Conservation (phyloP, 37 sponge, comb jelly and placozoan species). For the Bolinopsis microptera region DNA sequence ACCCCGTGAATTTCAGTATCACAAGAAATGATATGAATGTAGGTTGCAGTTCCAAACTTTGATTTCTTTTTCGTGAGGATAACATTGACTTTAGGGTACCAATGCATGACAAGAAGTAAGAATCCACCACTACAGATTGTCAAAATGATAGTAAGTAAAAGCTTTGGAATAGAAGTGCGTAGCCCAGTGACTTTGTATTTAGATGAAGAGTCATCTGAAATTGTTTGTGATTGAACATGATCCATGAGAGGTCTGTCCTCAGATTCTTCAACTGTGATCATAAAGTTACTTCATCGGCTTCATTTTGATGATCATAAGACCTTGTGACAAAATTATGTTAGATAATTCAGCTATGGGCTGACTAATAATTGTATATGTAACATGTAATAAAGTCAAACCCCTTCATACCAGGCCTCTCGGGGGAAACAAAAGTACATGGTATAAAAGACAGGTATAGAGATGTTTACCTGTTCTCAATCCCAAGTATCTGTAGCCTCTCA, state of each 20-base stretch:
- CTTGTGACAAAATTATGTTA: no score
- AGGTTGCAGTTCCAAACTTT: neutral
- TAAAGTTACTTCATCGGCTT: no score
- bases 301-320: no score
- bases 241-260: slow-evolving; percentile 15
- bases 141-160: neutral
- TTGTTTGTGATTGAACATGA: neutral
- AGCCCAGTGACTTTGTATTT: slow-evolving; percentile 1
- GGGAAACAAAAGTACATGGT: no score
- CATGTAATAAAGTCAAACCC: no score
- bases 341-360: no score
- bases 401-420: no score
- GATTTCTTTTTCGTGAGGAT: slow-evolving; percentile 30
- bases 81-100: slow-evolving; percentile 12
- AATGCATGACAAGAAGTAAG: neutral
- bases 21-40: slow-evolving; percentile 12
- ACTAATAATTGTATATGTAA: no score
- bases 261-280: no score
- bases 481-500: no score
- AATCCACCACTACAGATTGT: neutral
- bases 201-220: neutral
- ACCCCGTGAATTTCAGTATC: neutral
- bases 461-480: no score
- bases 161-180: neutral
- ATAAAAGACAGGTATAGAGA: no score